Conservation (phyloP, 2,888 invertebrate species). For the Cheilosia pagana region DNA sequence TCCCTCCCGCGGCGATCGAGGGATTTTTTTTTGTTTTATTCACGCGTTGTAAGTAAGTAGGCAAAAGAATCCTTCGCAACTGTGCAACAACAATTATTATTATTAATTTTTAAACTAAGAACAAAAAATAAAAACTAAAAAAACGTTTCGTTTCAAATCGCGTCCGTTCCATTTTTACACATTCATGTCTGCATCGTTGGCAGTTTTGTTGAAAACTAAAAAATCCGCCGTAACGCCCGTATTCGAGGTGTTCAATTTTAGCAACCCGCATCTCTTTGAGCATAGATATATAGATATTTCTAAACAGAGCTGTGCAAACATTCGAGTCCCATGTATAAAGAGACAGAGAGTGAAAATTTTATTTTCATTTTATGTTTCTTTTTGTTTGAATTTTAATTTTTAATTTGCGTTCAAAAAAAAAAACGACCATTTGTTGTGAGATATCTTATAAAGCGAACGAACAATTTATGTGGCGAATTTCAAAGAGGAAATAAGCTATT, state of each 20-base stretch:
- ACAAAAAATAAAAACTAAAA: constrained; percentile 29
- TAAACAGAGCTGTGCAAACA: constrained; percentile 33
- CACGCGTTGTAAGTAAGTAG: neutral
- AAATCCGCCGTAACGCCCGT: constrained; percentile 24
- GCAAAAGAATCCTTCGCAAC: constrained; percentile 10
- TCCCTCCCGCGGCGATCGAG: constrained; percentile 5
- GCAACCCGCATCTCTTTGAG: constrained; percentile 34
- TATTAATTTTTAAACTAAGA: constrained; percentile 11
- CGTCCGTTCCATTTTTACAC: constrained; percentile 65
- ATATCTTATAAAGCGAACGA: constrained; percentile 42
- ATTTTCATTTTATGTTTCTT: constrained; percentile 38
- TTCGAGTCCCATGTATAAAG: neutral
- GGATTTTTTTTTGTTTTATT: constrained; percentile 12
- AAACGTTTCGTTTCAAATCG: constrained; percentile 59
- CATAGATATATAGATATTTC: constrained; percentile 27
- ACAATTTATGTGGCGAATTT: constrained; percentile 22
- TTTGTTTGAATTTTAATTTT: constrained; percentile 40
- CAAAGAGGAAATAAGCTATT: constrained; percentile 66
- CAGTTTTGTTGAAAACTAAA: constrained; percentile 70
- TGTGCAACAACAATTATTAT: constrained; percentile 37
- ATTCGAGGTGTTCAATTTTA: constrained; percentile 64
- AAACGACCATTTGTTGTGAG: constrained; percentile 34
- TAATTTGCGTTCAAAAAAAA: constrained; percentile 45
- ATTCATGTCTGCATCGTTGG: constrained; percentile 72
- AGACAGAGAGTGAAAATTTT: constrained; percentile 35